Conservation (phyloP, 2,888 invertebrate species). For the Cataglyphis rosenhaueri region DNA sequence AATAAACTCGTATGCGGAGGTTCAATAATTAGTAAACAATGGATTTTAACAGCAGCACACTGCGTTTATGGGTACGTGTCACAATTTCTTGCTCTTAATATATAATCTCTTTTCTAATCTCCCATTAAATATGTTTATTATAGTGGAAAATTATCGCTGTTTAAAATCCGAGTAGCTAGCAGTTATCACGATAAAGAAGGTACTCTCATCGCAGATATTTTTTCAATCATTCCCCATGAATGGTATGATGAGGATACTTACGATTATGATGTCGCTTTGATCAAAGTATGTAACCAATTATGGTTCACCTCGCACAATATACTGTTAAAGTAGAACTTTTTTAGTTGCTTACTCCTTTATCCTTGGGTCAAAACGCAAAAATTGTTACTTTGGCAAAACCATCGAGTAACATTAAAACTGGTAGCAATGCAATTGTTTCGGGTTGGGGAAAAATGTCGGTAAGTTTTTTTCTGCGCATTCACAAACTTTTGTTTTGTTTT, state of each 20-base stretch:
- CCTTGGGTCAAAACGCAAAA: conserved; percentile 28
- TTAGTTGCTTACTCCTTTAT: conserved; percentile 54
- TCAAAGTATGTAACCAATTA: conserved; percentile 77
- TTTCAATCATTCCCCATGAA: conserved; percentile 81
- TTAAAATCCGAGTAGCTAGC: conserved; percentile 75
- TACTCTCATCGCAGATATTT: conserved; percentile 67
- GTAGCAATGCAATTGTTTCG: conserved; percentile 66
- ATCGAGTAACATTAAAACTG: conserved; percentile 31
- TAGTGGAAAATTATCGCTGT: neutral
- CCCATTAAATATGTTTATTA: neutral
- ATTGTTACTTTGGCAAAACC: conserved; percentile 57
- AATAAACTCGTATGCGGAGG: conserved; percentile 78
- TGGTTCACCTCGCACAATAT: neutral
- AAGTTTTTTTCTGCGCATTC: conserved; percentile 47
- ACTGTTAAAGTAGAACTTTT: neutral
- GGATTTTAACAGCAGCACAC: conserved; percentile 83
- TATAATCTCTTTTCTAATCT: too few relatives aligned
- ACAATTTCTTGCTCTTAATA: conserved; percentile 10
- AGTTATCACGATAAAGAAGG: conserved; percentile 66
- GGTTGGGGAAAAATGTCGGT: conserved; percentile 79
- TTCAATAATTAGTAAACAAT: conserved; percentile 78
- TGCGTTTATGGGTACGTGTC: conserved; percentile 71
- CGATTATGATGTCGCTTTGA: conserved; percentile 86
- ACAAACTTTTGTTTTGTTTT: neutral
- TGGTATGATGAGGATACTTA: conserved; percentile 77